Conservation (phyloP, 2,888 invertebrate species). For the Drosophila neonasuta region DNA sequence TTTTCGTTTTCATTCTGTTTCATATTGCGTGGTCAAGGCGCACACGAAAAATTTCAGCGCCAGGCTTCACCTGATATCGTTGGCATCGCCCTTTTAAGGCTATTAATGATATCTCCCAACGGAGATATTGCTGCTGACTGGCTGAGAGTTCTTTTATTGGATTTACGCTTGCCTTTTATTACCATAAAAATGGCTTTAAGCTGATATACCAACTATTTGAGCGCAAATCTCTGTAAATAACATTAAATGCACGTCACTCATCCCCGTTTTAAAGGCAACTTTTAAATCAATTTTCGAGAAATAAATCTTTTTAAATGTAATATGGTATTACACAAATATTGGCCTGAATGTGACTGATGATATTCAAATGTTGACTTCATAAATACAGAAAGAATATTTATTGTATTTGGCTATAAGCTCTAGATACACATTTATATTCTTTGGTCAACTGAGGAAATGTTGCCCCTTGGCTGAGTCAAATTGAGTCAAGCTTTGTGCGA, state of each 20-base stretch:
- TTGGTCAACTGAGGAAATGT: slow-evolving; percentile 20
- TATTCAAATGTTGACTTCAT: not conserved
- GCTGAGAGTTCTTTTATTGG: slow-evolving; percentile 24
- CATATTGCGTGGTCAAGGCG: not conserved
- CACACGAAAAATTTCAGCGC: slow-evolving; percentile 12
- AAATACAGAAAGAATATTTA: not conserved
- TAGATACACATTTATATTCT: not conserved
- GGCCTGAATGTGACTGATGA: not conserved
- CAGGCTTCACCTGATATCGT: slow-evolving; percentile 15
- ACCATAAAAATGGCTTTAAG: slow-evolving; percentile 15
- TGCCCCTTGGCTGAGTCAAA: slow-evolving; percentile 32
- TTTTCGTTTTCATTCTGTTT: slow-evolving; percentile 15
- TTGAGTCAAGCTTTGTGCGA: slow-evolving; percentile 1
- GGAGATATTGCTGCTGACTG: slow-evolving; percentile 10
- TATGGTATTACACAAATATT: not conserved
- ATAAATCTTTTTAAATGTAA: not conserved
- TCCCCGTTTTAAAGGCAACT: slow-evolving; percentile 4
- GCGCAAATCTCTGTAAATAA: slow-evolving; percentile 6
- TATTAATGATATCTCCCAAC: slow-evolving; percentile 30
- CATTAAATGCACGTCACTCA: not conserved
- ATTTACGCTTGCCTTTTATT: slow-evolving; percentile 8
- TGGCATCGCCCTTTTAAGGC: slow-evolving; percentile 21
- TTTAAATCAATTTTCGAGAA: not conserved
- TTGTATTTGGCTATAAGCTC: no score
- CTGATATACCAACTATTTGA: slow-evolving; percentile 1